Percentiles rank a stretch among this genome's conserved stretches.
Evolutionary conservation across 2,888 invertebrate genomes (phyloP).

Genomic region (Pollenia labialis): DNA sequence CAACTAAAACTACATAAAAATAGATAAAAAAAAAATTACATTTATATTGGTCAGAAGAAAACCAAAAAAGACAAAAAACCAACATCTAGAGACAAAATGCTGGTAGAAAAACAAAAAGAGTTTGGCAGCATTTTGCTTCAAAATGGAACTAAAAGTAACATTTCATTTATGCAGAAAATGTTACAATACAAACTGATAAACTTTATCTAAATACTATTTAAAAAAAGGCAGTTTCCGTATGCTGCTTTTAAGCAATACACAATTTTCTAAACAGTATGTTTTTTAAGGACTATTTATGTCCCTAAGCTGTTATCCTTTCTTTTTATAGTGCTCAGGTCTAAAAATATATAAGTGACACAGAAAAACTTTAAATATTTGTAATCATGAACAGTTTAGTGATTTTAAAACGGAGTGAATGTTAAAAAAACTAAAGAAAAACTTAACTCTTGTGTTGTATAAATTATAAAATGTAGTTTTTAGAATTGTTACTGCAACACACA

Average conservation of each 20-base stretch:
- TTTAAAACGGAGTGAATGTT: conserved; percentile 71
- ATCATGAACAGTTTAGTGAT: conserved; percentile 82
- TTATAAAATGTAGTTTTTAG: conserved; percentile 46
- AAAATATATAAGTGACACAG: background rate
- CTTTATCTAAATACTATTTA: conserved; percentile 67
- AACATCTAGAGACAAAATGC: conserved; percentile 35
- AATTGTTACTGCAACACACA: conserved; percentile 20
- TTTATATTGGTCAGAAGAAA: conserved; percentile 27
- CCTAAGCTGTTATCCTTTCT: conserved; percentile 28
- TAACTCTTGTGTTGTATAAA: conserved; percentile 52
- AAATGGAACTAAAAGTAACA: conserved; percentile 44
- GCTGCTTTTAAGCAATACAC: conserved; percentile 30
- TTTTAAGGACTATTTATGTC: conserved; percentile 35
- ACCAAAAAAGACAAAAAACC: conserved; percentile 41
- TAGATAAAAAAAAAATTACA: conserved; percentile 38
- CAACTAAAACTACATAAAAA: conserved; percentile 11
- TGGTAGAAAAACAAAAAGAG: conserved; percentile 40
- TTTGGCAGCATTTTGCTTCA: conserved; percentile 27
- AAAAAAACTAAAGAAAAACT: conserved; percentile 6
- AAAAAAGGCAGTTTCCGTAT: conserved; percentile 42
- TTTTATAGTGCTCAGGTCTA: background rate
- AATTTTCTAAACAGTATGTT: conserved; percentile 35
- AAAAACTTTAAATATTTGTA: conserved; percentile 79
- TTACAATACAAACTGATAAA: conserved; percentile 57
- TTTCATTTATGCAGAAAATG: conserved; percentile 35